Evolutionary conservation across 1,140 invertebrate genomes (phyloP).

Genomic region (Ruditapes philippinarum): DNA sequence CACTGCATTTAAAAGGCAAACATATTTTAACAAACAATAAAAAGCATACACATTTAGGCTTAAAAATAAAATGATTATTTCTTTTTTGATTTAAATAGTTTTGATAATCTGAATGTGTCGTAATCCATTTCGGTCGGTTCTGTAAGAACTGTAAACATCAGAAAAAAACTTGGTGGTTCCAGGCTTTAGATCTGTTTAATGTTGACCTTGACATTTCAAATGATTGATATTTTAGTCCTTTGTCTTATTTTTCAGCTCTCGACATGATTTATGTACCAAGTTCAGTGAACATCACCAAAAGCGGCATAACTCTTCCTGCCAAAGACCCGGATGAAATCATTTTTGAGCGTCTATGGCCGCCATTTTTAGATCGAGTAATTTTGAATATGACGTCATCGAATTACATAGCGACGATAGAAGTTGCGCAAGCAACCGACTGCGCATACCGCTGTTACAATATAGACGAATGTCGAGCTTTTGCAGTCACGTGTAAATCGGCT

Average conservation of each 20-base stretch:
- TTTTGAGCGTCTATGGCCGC: constrained; percentile 60
- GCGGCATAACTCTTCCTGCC: neutral
- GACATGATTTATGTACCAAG: constrained; percentile 48
- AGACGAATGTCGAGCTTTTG: constrained; percentile 58
- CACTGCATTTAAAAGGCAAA: no score
- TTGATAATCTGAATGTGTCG: no score
- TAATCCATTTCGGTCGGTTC: no score
- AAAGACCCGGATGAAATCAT: constrained; percentile 3
- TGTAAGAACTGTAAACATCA: no score
- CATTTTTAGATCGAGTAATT: neutral
- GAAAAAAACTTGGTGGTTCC: no score
- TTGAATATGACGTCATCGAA: constrained; percentile 8
- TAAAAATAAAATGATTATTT: no score
- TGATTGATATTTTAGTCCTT: no score
- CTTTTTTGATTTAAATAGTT: no score
- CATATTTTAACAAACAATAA: no score
- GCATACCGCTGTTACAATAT: constrained; percentile 61
- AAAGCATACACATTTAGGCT: no score
- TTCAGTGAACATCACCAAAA: constrained; percentile 11
- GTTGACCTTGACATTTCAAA: no score
- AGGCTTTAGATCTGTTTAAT: no score
- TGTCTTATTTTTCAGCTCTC: constrained; percentile 54
- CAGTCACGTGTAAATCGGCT: constrained; percentile 42
- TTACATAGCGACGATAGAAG: constrained; percentile 51
- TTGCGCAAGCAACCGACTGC: constrained; percentile 58